phyloP scores from a whole-genome alignment of 2,113 vertebrate genomes.

The Triplophysa rosa region DNA sequence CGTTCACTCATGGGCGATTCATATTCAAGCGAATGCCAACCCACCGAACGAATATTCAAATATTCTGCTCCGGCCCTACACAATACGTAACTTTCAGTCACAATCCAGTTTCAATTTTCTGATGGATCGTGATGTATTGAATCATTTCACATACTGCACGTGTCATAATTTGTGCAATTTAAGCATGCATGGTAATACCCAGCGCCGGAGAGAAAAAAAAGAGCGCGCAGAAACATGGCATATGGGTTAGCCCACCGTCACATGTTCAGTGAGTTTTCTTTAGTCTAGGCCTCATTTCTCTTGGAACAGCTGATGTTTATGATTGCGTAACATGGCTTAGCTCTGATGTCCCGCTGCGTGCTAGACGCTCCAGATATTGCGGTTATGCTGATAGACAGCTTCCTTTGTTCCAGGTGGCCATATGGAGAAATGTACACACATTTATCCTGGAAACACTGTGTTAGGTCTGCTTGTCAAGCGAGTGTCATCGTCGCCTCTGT shows the following conservation, averaged over 20 bases:
- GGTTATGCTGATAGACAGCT: conserved; percentile 36
- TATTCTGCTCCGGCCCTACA: too few species aligned
- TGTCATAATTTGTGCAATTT: not conserved
- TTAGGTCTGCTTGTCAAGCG: conserved; percentile 6
- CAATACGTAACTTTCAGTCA: too few species aligned
- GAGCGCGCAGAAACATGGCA: not conserved
- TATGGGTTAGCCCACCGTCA: conserved; percentile 15
- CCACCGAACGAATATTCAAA: too few species aligned
- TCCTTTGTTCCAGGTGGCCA: conserved; percentile 26
- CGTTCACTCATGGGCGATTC: too few species aligned
- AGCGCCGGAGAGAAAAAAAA: too few species aligned
- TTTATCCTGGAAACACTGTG: not conserved
- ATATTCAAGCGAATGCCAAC: too few species aligned
- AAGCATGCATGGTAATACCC: not conserved
- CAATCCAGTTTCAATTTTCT: too few species aligned
- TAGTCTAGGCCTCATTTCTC: conserved; percentile 16
- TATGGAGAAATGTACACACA: conserved; percentile 1
- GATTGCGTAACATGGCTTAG: conserved; percentile 42
- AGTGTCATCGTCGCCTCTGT: conserved; percentile 4
- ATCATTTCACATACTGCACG: not conserved
- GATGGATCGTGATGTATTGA: too few species aligned
- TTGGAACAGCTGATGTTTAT: conserved; percentile 43
- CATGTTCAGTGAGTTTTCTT: conserved; percentile 8
- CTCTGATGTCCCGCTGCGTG: conserved; percentile 28
- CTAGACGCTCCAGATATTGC: conserved; percentile 21